Base-by-base conservation (phyloP, 2,797 vertebrate species). In the Euthynnus affinis region DNA sequence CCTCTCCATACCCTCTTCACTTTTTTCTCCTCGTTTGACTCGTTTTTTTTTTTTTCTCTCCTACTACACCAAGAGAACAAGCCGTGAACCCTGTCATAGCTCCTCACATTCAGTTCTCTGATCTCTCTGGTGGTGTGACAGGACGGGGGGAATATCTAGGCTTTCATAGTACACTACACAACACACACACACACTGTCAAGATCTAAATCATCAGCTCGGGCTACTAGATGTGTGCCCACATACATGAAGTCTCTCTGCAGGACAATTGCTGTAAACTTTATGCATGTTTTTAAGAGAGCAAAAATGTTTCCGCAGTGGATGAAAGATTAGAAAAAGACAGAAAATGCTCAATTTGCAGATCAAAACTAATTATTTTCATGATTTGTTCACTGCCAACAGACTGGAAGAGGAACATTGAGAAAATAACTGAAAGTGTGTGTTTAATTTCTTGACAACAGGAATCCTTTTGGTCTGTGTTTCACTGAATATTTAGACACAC, bases 21-120 rank as follows among this genome's bases (percentile, higher is more conserved):
- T 72, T 55, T 52, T 74, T 80, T 53, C 57, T 29, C 20, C 51
- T 18, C 6, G 18, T 85, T 32, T 66, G 49, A 71, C 68, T 83
- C 65, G 46, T 73, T 9, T 40, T 27, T 75, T 52, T 3, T 42
- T 64, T 55, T 53, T 22, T 57, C 46, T 15, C 25, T 13, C 5
- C 32, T 29, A 51, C 14, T 20, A 34, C 34, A 59, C 62, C 15
- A 64, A 83, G 70, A 77, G 34, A 80, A 68, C 29, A 58, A 74
- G 48, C 55, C 22, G 32, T 63, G n/a, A 3, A 22, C 17, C 25
- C 72, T 53, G 29, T 66, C 68, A 1, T n/a, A 53, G 53, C 8
- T 55, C 56, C 42, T 74, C 49, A 49, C 15, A 8, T 53, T 69
- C n/a, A 55, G 46, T 13, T 6, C 65, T 69, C 42, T 7, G 57